Evolutionary conservation across 2,888 invertebrate genomes (phyloP).

Genomic region (Julus scandinavius): DNA sequence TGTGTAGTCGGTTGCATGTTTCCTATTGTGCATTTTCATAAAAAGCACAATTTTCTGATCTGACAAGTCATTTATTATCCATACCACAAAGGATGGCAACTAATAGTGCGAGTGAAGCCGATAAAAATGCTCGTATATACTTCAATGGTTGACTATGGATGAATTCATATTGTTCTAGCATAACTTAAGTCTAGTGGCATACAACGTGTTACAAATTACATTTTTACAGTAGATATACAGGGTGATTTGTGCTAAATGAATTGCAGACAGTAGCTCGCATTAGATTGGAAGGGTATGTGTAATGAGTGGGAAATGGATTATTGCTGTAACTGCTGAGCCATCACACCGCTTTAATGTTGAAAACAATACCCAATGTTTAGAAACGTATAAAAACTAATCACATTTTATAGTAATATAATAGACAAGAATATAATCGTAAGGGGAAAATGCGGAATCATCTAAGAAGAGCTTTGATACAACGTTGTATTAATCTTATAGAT

Average conservation of each 20-base stretch:
- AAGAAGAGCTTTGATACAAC: too few species aligned
- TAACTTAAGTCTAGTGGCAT: not conserved
- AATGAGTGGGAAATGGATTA: too few species aligned
- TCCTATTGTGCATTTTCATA: slow-evolving; percentile 33
- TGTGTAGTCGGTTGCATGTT: slow-evolving; percentile 16
- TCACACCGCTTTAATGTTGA: too few species aligned
- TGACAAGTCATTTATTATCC: slow-evolving; percentile 33
- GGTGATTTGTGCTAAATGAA: not conserved
- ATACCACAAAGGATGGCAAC: slow-evolving; percentile 27
- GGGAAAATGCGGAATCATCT: too few species aligned
- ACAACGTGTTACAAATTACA: not conserved
- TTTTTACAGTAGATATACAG: not conserved
- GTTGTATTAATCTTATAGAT: too few species aligned
- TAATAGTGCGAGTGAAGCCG: slow-evolving; percentile 15
- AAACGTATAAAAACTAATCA: too few species aligned
- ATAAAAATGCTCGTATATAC: slow-evolving; percentile 7
- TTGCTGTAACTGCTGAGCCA: too few species aligned
- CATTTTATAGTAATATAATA: too few species aligned
- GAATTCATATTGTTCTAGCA: not conserved
- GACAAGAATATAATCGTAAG: too few species aligned
- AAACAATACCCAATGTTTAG: too few species aligned
- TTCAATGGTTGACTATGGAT: slow-evolving; percentile 12
- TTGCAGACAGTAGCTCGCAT: not conserved
- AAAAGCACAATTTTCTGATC: not conserved
- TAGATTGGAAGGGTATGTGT: too few species aligned